Base-by-base conservation (phyloP, 2,888 invertebrate species). In the Hypsopygia costalis region DNA sequence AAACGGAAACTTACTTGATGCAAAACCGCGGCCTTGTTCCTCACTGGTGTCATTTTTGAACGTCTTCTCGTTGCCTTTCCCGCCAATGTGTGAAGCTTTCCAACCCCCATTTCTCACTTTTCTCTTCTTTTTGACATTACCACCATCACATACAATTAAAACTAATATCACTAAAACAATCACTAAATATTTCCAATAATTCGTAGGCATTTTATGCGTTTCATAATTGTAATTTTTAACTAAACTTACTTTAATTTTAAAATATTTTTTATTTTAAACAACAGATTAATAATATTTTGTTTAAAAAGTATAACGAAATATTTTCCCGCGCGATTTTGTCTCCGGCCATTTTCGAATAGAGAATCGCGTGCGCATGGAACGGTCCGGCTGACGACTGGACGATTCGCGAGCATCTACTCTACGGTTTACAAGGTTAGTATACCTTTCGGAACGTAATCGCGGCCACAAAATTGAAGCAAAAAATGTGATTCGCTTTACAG, bases 191-290 rank as follows among this genome's bases (percentile, higher is more conserved):
- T 63, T 66, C 47, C 66, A 48, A 60, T 58, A 62, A 62, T 64
- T 65, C 55, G 68, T 70, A 65, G 52, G 69, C 83, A 85, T 85
- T 67, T 80, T 85, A 69, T 58, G 54, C 63, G 65, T 72, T 63
- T 70, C 80, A 80, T 80, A 73, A 67, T 80, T 76, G 60, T 45
- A 65, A 16, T 16, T 16, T 16, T 16, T 16, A 4, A 61, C 52
- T 58, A 45, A 55, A 49, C 47, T 47, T 51, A 69, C 68, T 73
- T 70, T 73, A 69, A 66, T 52, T 43, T 35, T 45, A 51, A 37
- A 34, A 21, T 25, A 2, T 4, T n/a, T 16, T 16, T 16, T 16
- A 16, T 16, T 16, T 16, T 4, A 16, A 16, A 16, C 16, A 16
- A 16, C 16, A 16, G 16, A 16, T 16, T 3, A 16, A 16, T 16